phyloP scores from a whole-genome alignment of 2,888 invertebrate genomes.

The Colostygia pectinataria region DNA sequence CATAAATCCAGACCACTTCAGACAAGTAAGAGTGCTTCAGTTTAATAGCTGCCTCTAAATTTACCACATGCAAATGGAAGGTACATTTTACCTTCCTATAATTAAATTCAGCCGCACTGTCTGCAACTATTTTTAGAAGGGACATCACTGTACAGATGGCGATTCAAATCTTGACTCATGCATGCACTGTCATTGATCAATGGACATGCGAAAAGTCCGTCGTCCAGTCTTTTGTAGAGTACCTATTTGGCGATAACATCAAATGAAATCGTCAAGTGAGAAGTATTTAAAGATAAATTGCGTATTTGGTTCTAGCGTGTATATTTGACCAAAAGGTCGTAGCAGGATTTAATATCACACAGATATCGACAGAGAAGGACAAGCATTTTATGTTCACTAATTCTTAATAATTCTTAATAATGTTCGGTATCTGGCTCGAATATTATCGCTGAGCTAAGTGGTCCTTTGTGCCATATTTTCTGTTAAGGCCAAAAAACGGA shows the following conservation, averaged over 20 bases:
- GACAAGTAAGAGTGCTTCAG: constrained; percentile 4
- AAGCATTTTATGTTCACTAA: too few relatives aligned
- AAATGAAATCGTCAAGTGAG: too few relatives aligned
- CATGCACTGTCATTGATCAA: constrained; percentile 44
- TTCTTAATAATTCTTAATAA: too few relatives aligned
- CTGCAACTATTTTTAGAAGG: constrained; percentile 60
- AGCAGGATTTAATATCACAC: too few relatives aligned
- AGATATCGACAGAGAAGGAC: too few relatives aligned
- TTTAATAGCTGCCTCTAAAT: constrained; percentile 18
- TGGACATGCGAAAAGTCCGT: constrained; percentile 27
- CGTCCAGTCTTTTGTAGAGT: constrained; percentile 5
- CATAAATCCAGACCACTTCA: constrained; percentile 19
- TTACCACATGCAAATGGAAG: constrained; percentile 31
- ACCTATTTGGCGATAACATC: neutral
- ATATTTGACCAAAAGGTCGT: too few relatives aligned
- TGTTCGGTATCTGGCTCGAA: too few relatives aligned
- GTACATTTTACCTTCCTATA: constrained; percentile 34
- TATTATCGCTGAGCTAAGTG: too few relatives aligned
- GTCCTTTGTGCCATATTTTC: too few relatives aligned
- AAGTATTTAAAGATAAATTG: too few relatives aligned
- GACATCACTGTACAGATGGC: constrained; percentile 54
- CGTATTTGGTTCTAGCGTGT: too few relatives aligned
- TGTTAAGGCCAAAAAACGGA: too few relatives aligned
- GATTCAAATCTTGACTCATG: constrained; percentile 52
- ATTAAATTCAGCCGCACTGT: constrained; percentile 45